Conservation (phyloP, 2,797 vertebrate genomes). For the Hoplostethus atlanticus region DNA sequence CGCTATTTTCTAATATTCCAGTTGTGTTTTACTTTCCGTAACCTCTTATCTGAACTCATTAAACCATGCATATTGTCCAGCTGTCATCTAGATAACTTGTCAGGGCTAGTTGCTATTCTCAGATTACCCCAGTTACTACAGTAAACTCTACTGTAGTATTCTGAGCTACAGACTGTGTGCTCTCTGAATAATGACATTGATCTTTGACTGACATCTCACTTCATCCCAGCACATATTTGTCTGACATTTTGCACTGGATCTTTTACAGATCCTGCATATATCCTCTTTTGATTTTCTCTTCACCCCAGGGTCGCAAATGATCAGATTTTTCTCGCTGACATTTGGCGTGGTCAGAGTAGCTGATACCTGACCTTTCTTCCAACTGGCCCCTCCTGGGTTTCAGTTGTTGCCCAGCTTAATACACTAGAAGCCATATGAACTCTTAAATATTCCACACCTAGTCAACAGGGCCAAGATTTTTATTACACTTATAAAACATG, state of each 20-base stretch:
- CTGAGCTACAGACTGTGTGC: conserved; percentile 2
- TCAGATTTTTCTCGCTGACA: conserved; percentile 76
- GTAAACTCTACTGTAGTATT: neutral
- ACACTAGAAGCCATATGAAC: conserved; percentile 31
- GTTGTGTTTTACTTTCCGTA: neutral
- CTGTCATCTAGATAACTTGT: neutral
- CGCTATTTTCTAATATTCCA: conserved; percentile 21
- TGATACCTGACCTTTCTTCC: conserved; percentile 77
- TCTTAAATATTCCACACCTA: conserved; percentile 60
- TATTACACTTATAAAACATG: conserved; percentile 67
- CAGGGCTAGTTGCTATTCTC: neutral
- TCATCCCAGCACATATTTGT: conserved; percentile 57
- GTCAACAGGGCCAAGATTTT: conserved; percentile 50
- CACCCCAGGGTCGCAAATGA: conserved; percentile 59
- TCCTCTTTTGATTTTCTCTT: conserved; percentile 60
- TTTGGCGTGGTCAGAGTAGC: conserved; percentile 72
- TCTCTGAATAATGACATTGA: conserved; percentile 49
- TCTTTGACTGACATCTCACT: conserved; percentile 62
- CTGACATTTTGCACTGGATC: conserved; percentile 70
- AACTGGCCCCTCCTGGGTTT: conserved; percentile 45
- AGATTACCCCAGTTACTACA: neutral
- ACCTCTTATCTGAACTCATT: conserved; percentile 16
- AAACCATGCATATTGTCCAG: conserved; percentile 1
- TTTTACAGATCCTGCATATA: conserved; percentile 56
- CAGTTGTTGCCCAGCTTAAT: conserved; percentile 29